Evolutionary conservation across 37 sponge, comb jelly and placozoan species (phyloP), one percentile per base, ranked within the genome.

Genomic region (Theonella swinhoei): DNA sequence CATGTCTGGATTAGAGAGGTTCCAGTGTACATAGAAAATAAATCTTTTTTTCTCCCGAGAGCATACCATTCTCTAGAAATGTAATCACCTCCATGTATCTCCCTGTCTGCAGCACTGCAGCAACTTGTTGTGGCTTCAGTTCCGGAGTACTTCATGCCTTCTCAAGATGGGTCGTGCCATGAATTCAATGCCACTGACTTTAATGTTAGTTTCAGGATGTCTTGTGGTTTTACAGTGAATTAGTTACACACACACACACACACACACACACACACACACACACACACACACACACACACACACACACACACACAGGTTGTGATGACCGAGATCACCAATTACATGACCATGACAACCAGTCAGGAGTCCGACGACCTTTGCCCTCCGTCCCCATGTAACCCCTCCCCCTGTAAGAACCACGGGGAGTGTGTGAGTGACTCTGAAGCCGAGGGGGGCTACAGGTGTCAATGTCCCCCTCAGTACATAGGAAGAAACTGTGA

Each of bases 351-450:
- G 19, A 33, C 66, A 22, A 81, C 77, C 39, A 31, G n/a, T 30
- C 41, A 25, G 28, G 32, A 41, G 65, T 86, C 81, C 2, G 59
- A 33, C 5, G 47, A 71, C 36, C 62, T 89, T 61, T 93, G 94
- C 59, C 43, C 30, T 5, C 69, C 81, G 20, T 75, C 86, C 1
- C 41, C 88, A 36, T 93, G 94, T 66, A 78, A 82, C 62, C 90
- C 90, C 42, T 76, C 79, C 40, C 94, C 90, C 9, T 93, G 94
- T 54, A 47, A 29, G 0, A 93, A 93, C 43, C 83, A 62, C 24
- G 94, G 90, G 32, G 4, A 35, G 4, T 91, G 92, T 28, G 17
- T 11, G 26, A 68, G 77, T 35, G 72, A 38, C 26, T 22, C 67
- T 1, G 38, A 22, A 22, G 65, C 72, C 3, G 37, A 19, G 17